Evolutionary conservation across 2,797 vertebrate genomes (phyloP).

Genomic region (Lacerta agilis): DNA sequence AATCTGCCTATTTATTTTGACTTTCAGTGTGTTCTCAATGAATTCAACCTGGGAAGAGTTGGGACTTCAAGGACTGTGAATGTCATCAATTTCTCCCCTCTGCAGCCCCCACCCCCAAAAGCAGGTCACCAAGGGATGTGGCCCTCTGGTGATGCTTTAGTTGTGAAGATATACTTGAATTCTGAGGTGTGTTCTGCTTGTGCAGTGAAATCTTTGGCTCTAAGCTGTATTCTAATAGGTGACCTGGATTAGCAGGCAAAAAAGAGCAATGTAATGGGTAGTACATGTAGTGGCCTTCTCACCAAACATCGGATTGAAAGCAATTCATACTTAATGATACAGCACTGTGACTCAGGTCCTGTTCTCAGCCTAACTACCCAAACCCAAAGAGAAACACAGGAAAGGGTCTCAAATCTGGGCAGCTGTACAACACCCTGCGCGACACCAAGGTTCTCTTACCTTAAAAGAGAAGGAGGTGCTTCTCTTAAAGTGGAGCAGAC

Average conservation of each 20-base stretch:
- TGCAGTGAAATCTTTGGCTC: not conserved
- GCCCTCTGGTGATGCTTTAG: not conserved
- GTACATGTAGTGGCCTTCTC: not conserved
- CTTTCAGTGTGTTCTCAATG: not conserved
- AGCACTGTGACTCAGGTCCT: not conserved
- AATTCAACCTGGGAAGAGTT: not conserved
- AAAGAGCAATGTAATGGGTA: not conserved
- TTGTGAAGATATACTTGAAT: not conserved
- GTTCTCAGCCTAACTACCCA: not conserved
- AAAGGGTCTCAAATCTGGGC: not conserved
- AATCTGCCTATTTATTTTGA: not conserved
- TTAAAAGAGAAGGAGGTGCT: not conserved
- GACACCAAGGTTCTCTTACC: not conserved
- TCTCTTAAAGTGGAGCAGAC: not conserved
- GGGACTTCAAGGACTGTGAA: not conserved
- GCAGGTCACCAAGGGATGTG: not conserved
- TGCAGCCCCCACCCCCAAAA: not conserved
- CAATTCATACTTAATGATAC: not conserved
- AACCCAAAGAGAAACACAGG: not conserved
- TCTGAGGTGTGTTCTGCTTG: not conserved
- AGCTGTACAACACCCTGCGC: not conserved
- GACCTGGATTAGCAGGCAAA: not conserved
- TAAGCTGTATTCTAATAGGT: not conserved
- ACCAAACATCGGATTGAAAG: slow-evolving; percentile 25
- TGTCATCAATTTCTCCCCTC: not conserved